These are phyloP conservation scores for Pseudococcus jackbeardsleyi DNA, from an alignment of 2,888 invertebrate genomes.

Conservation along the genomic window DNA sequence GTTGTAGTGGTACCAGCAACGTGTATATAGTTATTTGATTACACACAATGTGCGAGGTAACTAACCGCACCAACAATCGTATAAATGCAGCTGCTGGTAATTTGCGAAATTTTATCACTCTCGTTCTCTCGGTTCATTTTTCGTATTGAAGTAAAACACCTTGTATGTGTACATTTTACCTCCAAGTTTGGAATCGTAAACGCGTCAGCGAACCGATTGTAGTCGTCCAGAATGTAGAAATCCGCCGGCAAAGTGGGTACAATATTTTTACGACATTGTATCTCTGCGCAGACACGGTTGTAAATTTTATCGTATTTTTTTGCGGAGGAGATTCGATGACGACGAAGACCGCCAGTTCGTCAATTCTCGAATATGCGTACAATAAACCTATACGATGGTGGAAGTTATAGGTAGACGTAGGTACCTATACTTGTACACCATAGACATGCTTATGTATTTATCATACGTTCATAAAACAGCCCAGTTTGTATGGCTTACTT, in stretches of 20 bases:
- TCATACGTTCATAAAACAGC: conserved; percentile 54
- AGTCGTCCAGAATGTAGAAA: background rate
- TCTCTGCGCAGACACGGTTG: background rate
- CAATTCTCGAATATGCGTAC: background rate
- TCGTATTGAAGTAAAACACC: conserved; percentile 4
- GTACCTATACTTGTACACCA: background rate
- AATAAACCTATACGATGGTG: background rate
- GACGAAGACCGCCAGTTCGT: background rate
- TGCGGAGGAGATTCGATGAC: background rate
- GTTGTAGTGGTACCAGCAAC: background rate
- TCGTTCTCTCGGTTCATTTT: background rate
- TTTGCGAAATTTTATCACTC: conserved; percentile 35
- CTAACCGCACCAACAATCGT: conserved; percentile 38
- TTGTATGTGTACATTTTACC: background rate
- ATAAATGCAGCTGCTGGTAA: conserved; percentile 38
- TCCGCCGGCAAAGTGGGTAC: background rate
- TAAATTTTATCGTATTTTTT: background rate
- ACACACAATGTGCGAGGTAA: conserved; percentile 30
- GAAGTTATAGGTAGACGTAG: background rate
- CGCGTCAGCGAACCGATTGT: conserved; percentile 19
- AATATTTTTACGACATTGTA: conserved; percentile 8
- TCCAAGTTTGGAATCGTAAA: conserved; percentile 6
- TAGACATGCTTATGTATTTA: conserved; percentile 35
- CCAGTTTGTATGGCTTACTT: conserved; percentile 58
- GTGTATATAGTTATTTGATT: conserved; percentile 22